These are phyloP conservation scores for Chloromyia formosa DNA, from an alignment of 2,888 invertebrate species.

Conservation along the genomic window DNA sequence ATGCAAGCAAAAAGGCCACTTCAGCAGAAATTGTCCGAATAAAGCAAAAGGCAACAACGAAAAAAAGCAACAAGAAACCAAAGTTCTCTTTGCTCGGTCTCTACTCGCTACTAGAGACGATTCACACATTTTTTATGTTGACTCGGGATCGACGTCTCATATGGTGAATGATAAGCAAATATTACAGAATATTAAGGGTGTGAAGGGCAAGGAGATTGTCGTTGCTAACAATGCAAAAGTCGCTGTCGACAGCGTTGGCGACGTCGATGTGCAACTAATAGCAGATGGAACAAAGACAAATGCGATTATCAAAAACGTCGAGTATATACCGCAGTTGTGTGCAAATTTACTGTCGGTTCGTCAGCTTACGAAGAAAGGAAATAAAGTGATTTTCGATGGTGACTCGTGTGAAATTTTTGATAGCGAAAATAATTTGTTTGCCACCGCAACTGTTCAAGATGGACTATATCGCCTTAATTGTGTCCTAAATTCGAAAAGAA, in stretches of 20 bases:
- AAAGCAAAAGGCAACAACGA: slow-evolving; percentile 31
- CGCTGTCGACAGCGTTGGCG: not conserved
- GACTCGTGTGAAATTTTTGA: slow-evolving; percentile 49
- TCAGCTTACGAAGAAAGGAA: slow-evolving; percentile 49
- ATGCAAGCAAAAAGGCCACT: slow-evolving; percentile 46
- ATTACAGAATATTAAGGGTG: not conserved
- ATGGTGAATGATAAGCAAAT: not conserved
- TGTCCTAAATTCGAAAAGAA: slow-evolving; percentile 39
- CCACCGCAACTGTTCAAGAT: slow-evolving; percentile 45
- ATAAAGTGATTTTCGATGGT: slow-evolving; percentile 50
- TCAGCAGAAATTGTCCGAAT: slow-evolving; percentile 46
- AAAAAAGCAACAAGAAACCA: not conserved
- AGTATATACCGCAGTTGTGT: slow-evolving; percentile 44
- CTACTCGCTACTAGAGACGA: not conserved
- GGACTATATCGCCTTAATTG: slow-evolving; percentile 48
- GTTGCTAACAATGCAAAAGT: slow-evolving; percentile 2
- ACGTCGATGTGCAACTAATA: not conserved
- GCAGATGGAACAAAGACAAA: slow-evolving; percentile 12
- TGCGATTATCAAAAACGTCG: slow-evolving; percentile 43
- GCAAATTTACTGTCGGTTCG: slow-evolving; percentile 48
- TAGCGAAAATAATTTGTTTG: slow-evolving; percentile 42
- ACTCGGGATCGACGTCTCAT: not conserved
- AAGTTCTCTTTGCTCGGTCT: not conserved
- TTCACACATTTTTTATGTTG: not conserved
- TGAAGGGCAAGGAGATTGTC: not conserved